phyloP scores from a whole-genome alignment of 1,140 invertebrate genomes.

The Dendroctonus valens region DNA sequence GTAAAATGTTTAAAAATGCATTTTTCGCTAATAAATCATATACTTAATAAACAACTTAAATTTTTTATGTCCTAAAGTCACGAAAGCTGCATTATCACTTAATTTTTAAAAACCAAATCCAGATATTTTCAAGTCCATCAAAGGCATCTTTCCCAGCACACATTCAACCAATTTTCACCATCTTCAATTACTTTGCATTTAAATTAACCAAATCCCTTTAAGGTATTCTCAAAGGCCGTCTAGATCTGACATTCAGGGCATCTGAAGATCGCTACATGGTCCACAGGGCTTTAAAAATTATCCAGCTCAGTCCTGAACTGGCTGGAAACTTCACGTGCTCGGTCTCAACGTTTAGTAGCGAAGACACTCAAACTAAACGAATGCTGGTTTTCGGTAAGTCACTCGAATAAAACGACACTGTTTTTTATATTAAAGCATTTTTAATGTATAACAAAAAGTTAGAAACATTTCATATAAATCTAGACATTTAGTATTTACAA shows the following conservation, averaged over 20 bases:
- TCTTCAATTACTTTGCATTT: too few relatives aligned
- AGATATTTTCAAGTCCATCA: too few relatives aligned
- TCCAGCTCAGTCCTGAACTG: conserved; percentile 66
- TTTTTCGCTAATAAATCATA: too few relatives aligned
- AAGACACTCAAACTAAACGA: conserved; percentile 61
- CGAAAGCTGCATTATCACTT: too few relatives aligned
- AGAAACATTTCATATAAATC: background rate
- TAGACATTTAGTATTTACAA: background rate
- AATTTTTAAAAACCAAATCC: too few relatives aligned
- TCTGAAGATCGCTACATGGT: conserved; percentile 58
- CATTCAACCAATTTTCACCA: too few relatives aligned
- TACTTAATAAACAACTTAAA: too few relatives aligned
- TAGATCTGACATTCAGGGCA: conserved; percentile 63
- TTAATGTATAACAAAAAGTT: conserved; percentile 9
- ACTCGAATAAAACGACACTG: background rate
- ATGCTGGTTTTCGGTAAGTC: conserved; percentile 73
- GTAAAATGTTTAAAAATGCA: too few relatives aligned
- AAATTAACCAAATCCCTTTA: conserved; percentile 1
- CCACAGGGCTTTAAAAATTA: conserved; percentile 66
- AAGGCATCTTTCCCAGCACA: too few relatives aligned
- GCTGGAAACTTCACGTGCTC: conserved; percentile 71
- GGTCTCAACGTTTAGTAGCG: conserved; percentile 66
- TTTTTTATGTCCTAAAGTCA: too few relatives aligned
- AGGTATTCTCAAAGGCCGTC: conserved; percentile 59
- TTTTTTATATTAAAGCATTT: conserved; percentile 7